Conservation (phyloP, 2,113 vertebrate species). For the Bufo bufo region DNA sequence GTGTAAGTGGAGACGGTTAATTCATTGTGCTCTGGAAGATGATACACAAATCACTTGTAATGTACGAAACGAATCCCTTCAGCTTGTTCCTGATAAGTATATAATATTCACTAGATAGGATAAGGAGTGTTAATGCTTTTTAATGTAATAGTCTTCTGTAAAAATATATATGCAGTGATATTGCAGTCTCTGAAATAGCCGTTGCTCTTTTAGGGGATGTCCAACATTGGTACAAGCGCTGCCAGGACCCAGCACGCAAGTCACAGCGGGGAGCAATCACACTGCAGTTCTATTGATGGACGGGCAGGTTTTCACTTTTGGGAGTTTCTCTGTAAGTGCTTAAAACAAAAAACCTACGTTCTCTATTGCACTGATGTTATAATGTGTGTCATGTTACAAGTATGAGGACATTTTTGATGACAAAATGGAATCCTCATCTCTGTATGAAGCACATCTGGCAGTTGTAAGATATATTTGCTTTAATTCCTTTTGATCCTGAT, state of each 20-base stretch:
- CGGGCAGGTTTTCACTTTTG: conserved; percentile 97
- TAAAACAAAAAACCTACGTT: neutral
- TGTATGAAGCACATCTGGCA: too few relatives aligned
- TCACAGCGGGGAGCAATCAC: conserved; percentile 97
- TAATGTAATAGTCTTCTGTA: neutral
- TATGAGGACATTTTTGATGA: too few relatives aligned
- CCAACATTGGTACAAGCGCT: conserved; percentile 94
- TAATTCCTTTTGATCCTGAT: too few relatives aligned
- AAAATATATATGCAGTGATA: neutral
- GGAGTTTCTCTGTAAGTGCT: conserved; percentile 94
- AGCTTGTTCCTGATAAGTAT: neutral
- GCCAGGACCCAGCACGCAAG: conserved; percentile 90
- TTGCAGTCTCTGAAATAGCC: neutral
- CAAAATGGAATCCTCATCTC: too few relatives aligned
- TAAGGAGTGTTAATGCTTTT: neutral
- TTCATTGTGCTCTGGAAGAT: neutral
- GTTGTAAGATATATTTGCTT: too few relatives aligned
- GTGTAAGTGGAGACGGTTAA: neutral
- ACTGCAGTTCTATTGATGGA: conserved; percentile 94
- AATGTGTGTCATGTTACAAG: neutral
- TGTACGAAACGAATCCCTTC: neutral
- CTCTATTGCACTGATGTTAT: neutral
- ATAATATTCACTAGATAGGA: neutral
- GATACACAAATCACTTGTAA: neutral
- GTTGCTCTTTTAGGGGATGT: conserved; percentile 81